Base-by-base conservation (phyloP, 2,888 invertebrate genomes). In the Cantharis flavilabris region DNA sequence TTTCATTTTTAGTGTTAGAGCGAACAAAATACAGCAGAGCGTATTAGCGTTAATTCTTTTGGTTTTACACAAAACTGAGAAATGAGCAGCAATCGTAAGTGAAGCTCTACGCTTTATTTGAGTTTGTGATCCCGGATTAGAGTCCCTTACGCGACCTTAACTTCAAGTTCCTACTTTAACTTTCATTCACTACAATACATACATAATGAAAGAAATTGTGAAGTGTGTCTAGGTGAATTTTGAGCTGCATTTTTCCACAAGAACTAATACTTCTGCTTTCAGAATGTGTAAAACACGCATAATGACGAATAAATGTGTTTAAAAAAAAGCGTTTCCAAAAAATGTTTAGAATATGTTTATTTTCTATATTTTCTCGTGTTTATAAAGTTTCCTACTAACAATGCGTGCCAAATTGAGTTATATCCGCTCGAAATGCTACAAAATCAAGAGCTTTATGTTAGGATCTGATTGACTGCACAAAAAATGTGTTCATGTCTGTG, bases 121-220 rank as follows among this genome's bases (percentile, higher is more conserved):
- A 80, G 73, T 79, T 80, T 77, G 72, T 81, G 81, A 81, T 80
- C 80, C 80, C 67, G 79, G 80, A 81, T 81, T 81, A 81, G 78
- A 75, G 65, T 71, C 75, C 73, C 71, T 70, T 71, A 67, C 69
- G 70, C 77, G 76, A 78, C 78, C 75, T 67, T 72, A 71, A 76
- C 78, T 73, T 76, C 71, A 73, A 33, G 69, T 78, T 73, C 69
- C 67, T 78, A 65, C 71, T 74, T 72, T 75, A 71, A 64, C 30
- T 33, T 62, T 70, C 64, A 78, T 76, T 70, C 73, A 71, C 67
- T 67, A 77, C 72, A 77, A 77, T 77, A 72, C 77, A 78, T 78
- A 73, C 76, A 73, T 78, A 78, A 78, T 78, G 78, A 78, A 73
- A 64, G 75, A 67, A 75, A 76, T 76, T 78, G 65, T 67, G 20